Conservation (phyloP, 2,797 vertebrate species). For the Psittacula derbiana region DNA sequence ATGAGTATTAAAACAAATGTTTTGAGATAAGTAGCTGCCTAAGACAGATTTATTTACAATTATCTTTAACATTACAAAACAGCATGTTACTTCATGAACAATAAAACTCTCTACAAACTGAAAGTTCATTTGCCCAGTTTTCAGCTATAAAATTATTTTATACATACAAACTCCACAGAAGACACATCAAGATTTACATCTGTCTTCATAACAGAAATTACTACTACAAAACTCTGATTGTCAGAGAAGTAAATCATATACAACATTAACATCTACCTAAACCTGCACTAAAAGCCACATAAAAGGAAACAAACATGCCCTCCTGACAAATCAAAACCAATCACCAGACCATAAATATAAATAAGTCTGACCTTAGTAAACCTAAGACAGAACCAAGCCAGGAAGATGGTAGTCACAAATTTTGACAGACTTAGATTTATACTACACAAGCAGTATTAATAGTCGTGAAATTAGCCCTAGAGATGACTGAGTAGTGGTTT, state of each 20-base stretch:
- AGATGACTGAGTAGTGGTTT: neutral
- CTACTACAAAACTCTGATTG: neutral
- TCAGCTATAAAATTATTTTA: neutral
- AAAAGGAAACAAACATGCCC: neutral
- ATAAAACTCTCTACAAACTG: neutral
- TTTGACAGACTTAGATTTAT: neutral
- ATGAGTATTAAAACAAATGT: neutral
- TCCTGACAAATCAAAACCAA: neutral
- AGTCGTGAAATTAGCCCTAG: neutral
- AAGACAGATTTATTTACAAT: neutral
- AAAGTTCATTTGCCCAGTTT: neutral
- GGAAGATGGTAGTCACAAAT: neutral
- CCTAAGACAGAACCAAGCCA: neutral
- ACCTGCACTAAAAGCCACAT: neutral
- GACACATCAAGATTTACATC: neutral
- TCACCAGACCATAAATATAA: neutral
- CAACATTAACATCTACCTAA: neutral
- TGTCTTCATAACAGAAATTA: neutral
- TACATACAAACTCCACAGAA: neutral
- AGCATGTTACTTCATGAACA: neutral
- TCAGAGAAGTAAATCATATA: neutral
- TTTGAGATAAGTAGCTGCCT: neutral
- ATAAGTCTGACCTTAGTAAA: neutral
- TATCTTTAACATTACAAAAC: neutral
- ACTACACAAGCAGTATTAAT: neutral